phyloP scores from a whole-genome alignment of 2,888 invertebrate genomes.

The Phasia obesa region DNA sequence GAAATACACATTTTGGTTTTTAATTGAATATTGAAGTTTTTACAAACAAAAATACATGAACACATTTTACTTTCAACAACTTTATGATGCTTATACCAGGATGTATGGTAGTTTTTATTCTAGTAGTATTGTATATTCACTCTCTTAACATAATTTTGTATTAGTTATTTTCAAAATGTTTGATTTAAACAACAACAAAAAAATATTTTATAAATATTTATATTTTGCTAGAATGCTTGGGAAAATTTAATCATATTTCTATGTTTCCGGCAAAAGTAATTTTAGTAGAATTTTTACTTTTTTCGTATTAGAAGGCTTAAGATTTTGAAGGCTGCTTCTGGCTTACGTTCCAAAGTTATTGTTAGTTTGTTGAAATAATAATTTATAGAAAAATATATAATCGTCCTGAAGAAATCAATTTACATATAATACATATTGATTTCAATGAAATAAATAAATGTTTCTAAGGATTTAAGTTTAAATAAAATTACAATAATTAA shows the following conservation, averaged over 20 bases:
- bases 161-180: neutral
- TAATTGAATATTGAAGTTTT: conserved; percentile 67
- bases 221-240: neutral
- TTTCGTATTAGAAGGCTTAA: no score
- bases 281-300: neutral
- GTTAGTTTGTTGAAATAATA: no score
- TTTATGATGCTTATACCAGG: conserved; percentile 1
- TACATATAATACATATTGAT: no score
- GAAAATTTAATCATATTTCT: neutral
- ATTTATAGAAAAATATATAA: no score
- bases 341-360: no score
- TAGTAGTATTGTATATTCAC: neutral
- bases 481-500: no score
- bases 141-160: neutral
- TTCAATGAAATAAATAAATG: no score
- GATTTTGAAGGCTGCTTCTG: no score
- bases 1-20: conserved; percentile 65
- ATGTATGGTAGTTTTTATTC: neutral
- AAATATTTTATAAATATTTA: conserved; percentile 16
- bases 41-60: conserved; percentile 44
- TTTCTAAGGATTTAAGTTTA: no score
- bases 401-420: no score
- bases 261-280: neutral
- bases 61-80: conserved; percentile 18
- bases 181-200: conserved; percentile 10